These are phyloP conservation scores for Lacanobia wlatinum DNA, from an alignment of 2,888 invertebrate genomes.

Conservation along the genomic window DNA sequence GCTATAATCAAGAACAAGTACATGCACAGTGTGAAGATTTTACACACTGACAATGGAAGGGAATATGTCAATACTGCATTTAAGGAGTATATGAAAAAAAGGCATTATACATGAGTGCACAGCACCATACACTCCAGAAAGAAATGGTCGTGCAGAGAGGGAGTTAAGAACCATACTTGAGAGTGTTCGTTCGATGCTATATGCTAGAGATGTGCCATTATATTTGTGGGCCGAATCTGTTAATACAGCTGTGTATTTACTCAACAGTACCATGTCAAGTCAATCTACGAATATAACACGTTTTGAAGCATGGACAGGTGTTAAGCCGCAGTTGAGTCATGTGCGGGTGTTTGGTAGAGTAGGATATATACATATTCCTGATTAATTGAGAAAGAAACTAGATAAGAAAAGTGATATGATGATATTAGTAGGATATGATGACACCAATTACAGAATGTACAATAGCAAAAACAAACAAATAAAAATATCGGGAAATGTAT, in stretches of 20 bases:
- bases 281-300: slow-evolving; percentile 4
- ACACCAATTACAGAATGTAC: slow-evolving; percentile 68
- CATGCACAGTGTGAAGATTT: too few relatives aligned
- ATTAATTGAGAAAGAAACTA: too few relatives aligned
- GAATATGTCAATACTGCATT: slow-evolving; percentile 1
- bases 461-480: slow-evolving; percentile 47
- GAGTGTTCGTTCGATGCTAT: too few relatives aligned
- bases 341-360: too few relatives aligned
- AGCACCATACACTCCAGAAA: slow-evolving; percentile 13
- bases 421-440: slow-evolving; percentile 69
- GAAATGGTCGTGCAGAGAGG: slow-evolving; percentile 13
- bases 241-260: too few relatives aligned
- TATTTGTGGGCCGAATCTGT: too few relatives aligned
- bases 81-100: neutral
- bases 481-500: slow-evolving; percentile 64
- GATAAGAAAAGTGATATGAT: slow-evolving; percentile 17
- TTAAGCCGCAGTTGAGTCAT: too few relatives aligned
- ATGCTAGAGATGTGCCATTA: too few relatives aligned
- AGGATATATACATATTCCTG: too few relatives aligned
- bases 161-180: too few relatives aligned
- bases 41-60: too few relatives aligned
- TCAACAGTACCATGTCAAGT: slow-evolving; percentile 5
- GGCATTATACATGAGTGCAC: slow-evolving; percentile 10
- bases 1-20: neutral
- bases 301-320: slow-evolving; percentile 8